Percentiles rank a stretch among this genome's conserved stretches.
Conservation (phyloP, 2,888 invertebrate genomes). For the Philereme transversata region DNA sequence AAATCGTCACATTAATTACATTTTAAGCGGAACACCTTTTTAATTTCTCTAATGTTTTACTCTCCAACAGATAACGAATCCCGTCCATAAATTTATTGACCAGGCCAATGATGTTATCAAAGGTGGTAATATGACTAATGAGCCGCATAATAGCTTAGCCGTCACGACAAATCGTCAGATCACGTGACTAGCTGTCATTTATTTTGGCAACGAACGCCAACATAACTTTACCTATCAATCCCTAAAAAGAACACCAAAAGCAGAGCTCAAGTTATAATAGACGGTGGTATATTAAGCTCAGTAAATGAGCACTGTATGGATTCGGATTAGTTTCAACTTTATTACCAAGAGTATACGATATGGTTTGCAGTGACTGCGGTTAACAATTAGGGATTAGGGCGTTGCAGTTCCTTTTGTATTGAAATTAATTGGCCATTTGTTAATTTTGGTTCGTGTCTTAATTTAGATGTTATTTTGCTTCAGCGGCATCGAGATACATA, state of each 20-base stretch:
- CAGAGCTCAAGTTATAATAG: constrained; percentile 47
- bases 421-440: constrained; percentile 57
- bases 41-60: constrained; percentile 23
- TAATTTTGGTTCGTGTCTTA: constrained; percentile 49
- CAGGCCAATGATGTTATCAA: constrained; percentile 73
- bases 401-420: constrained; percentile 56
- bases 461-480: constrained; percentile 39
- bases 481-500: no score
- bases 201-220: constrained; percentile 52
- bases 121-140: constrained; percentile 81
- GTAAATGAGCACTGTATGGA: constrained; percentile 46
- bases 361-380: constrained; percentile 27
- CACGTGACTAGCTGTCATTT: constrained; percentile 74
- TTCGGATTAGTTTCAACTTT: constrained; percentile 41
- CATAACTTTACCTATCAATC: constrained; percentile 25
- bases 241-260: constrained; percentile 9
- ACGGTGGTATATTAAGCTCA: constrained; percentile 44
- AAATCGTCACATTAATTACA: constrained; percentile 4
- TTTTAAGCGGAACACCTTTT: constrained; percentile 11
- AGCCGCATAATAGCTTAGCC: constrained; percentile 72
- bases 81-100: constrained; percentile 52
- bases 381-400: constrained; percentile 48
- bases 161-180: constrained; percentile 77
- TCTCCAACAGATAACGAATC: constrained; percentile 37
- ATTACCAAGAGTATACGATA: constrained; percentile 30